A percentile compares a stretch with the other conserved stretches of the same genome.
These are phyloP conservation scores for Smutsia gigantea DNA, from an alignment of 2,797 vertebrate genomes.

Conservation along the genomic window DNA sequence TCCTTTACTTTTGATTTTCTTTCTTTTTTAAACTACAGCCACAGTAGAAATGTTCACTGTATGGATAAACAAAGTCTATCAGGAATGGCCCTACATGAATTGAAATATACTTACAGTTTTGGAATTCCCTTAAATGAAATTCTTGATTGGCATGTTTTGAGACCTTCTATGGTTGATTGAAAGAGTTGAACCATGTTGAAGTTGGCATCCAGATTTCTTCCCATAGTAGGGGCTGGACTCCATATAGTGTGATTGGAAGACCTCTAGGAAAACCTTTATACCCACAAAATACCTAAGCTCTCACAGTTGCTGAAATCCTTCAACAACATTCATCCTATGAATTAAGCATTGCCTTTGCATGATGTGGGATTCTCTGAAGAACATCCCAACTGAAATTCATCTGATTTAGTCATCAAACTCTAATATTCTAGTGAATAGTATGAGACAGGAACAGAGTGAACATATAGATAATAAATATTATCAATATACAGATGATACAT, in stretches of 20 bases:
- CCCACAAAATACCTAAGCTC: not conserved
- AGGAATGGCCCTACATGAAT: not conserved
- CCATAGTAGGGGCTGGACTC: not conserved
- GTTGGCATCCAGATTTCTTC: not conserved
- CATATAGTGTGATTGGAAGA: not conserved
- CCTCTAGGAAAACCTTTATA: not conserved
- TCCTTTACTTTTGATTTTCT: not conserved
- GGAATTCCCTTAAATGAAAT: not conserved
- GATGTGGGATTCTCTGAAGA: not conserved
- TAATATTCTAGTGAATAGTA: not conserved
- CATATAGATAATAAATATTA: not conserved
- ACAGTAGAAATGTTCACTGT: slow-evolving; percentile 14
- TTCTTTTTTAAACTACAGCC: slow-evolving; percentile 28
- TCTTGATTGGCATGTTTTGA: not conserved
- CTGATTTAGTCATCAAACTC: not conserved
- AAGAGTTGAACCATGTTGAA: not conserved
- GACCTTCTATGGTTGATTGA: not conserved
- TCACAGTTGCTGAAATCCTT: not conserved
- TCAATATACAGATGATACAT: not conserved
- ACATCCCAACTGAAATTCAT: not conserved
- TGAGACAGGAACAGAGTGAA: not conserved
- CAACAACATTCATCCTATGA: not conserved
- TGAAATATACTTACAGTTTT: not conserved
- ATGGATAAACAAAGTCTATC: not conserved
- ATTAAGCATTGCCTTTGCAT: not conserved